A percentile compares a stretch with the other conserved stretches of the same genome.
These are phyloP conservation scores for Melitaea athalia DNA, from an alignment of 2,888 invertebrate species.

Conservation along the genomic window DNA sequence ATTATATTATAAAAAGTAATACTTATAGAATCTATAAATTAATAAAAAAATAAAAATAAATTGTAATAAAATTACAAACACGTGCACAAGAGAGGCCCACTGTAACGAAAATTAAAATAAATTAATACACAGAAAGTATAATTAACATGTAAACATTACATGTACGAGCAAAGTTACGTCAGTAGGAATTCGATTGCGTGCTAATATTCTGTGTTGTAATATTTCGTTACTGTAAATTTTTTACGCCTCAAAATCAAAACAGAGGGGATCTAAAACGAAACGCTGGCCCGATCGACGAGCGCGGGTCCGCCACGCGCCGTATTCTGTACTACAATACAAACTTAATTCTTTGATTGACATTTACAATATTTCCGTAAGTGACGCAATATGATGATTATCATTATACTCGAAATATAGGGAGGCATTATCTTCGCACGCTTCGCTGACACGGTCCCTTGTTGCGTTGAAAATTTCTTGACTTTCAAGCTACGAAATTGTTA, in stretches of 20 bases:
- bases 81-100: too few species aligned
- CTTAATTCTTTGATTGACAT: slow-evolving; percentile 83
- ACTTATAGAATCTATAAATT: too few species aligned
- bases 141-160: slow-evolving; percentile 35
- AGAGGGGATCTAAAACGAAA: slow-evolving; percentile 65
- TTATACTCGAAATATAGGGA: slow-evolving; percentile 52
- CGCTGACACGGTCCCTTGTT: slow-evolving; percentile 47
- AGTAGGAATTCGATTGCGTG: slow-evolving; percentile 34
- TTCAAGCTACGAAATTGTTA: slow-evolving; percentile 24
- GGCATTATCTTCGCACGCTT: slow-evolving; percentile 68
- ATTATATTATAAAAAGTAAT: too few species aligned
- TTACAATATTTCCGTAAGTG: slow-evolving; percentile 83
- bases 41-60: too few species aligned
- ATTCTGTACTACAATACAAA: slow-evolving; percentile 64
- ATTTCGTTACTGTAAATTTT: slow-evolving; percentile 56
- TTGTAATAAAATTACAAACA: too few species aligned
- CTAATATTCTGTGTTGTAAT: slow-evolving; percentile 41
- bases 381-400: slow-evolving; percentile 83
- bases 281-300: slow-evolving; percentile 61
- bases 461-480: slow-evolving; percentile 48
- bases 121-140: slow-evolving; percentile 16
- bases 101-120: neutral
- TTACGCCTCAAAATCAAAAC: slow-evolving; percentile 71
- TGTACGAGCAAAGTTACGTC: neutral
- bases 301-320: slow-evolving; percentile 63